A percentile compares a stretch with the other conserved stretches of the same genome.
phyloP scores from a whole-genome alignment of 2,113 vertebrate genomes.

The Bos taurus region ARS-UCD2.0 NC_037335.1:99050501-99051000 shows the following conservation, averaged over 20 bases:
- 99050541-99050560: neutral
- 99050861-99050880: neutral
- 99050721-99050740: neutral
- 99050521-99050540: neutral
- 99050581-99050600: neutral
- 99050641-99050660: neutral
- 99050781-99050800: neutral
- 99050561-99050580: neutral
- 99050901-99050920: conserved; percentile 53
- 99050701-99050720: neutral
- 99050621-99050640: neutral
- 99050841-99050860: neutral
- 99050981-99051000: conserved; percentile 44
- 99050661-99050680: neutral
- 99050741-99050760: neutral
- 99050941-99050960: conserved; percentile 44
- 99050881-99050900: conserved; percentile 8
- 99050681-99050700: neutral
- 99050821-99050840: conserved; percentile 30
- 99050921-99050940: neutral
- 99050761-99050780: neutral
- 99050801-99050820: neutral
- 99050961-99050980: neutral
- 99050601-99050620: neutral
- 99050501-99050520: neutral